A percentile compares a stretch with the other conserved stretches of the same genome.
Conservation (phyloP, 2,888 invertebrate species). For the Mythimna albipuncta region DNA sequence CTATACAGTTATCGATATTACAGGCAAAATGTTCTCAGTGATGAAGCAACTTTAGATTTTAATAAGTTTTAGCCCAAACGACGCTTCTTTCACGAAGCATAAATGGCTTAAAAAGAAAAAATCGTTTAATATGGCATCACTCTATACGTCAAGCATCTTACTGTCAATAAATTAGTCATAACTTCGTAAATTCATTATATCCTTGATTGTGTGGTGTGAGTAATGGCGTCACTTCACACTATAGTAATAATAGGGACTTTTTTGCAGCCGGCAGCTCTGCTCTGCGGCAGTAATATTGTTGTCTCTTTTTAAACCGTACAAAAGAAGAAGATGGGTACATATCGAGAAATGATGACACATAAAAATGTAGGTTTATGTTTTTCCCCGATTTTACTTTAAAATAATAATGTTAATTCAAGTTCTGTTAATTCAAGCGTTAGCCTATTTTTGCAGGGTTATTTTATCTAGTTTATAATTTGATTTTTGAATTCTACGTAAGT, state of each 20-base stretch:
- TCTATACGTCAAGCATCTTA: not conserved
- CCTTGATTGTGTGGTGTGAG: not conserved
- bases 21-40: no score
- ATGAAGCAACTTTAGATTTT: no score
- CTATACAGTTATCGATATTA: no score
- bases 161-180: constrained; percentile 3
- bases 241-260: not conserved
- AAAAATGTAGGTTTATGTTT: constrained; percentile 5
- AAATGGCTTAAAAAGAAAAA: constrained; percentile 1
- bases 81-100: not conserved
- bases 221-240: not conserved
- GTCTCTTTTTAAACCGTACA: constrained; percentile 25
- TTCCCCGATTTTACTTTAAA: constrained; percentile 28
- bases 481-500: no score
- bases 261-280: not conserved
- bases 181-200: no score
- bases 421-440: constrained; percentile 25
- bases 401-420: no score
- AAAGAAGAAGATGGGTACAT: constrained; percentile 6
- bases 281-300: constrained; percentile 1
- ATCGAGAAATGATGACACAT: not conserved
- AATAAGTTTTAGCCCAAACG: not conserved
- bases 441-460: not conserved
- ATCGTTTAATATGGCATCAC: constrained; percentile 17
- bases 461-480: not conserved